Percentiles rank a stretch among this genome's conserved stretches.
phyloP scores from a whole-genome alignment of 2,888 invertebrate genomes.

The Folsomia manolachei region DNA sequence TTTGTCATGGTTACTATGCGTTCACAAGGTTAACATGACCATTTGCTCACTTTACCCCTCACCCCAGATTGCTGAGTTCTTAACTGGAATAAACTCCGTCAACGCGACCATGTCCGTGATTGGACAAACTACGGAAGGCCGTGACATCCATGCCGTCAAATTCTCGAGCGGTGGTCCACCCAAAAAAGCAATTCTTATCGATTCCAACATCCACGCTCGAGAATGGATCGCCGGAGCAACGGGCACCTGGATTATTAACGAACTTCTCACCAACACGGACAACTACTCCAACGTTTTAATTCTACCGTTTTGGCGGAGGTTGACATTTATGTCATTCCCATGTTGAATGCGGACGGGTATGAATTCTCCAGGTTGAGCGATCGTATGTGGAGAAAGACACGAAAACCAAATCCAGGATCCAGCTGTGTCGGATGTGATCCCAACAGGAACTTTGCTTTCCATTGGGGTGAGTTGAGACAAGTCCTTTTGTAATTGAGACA shows the following conservation, averaged over 20 bases:
- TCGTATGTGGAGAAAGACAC: slow-evolving; percentile 76
- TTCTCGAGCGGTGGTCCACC: slow-evolving; percentile 33
- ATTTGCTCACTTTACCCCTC: not conserved
- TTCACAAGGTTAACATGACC: not conserved
- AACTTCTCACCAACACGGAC: slow-evolving; percentile 59
- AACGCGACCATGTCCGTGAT: slow-evolving; percentile 37
- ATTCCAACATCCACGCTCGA: slow-evolving; percentile 56
- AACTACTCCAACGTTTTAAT: too few relatives aligned
- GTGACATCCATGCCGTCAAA: slow-evolving; percentile 49
- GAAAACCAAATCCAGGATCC: slow-evolving; percentile 54
- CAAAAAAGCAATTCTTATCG: slow-evolving; percentile 29
- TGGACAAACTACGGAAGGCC: slow-evolving; percentile 49
- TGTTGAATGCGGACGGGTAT: slow-evolving; percentile 82
- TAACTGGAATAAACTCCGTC: not conserved
- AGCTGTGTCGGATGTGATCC: slow-evolving; percentile 72
- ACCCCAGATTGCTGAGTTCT: not conserved
- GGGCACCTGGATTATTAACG: slow-evolving; percentile 68
- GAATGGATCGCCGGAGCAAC: slow-evolving; percentile 84
- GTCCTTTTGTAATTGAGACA: not conserved
- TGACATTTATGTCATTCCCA: slow-evolving; percentile 71
- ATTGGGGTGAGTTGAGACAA: not conserved
- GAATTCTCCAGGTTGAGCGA: slow-evolving; percentile 73
- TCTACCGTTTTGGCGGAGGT: slow-evolving; percentile 56
- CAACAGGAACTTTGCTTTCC: slow-evolving; percentile 61
- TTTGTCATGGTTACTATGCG: not conserved